Percentiles rank a stretch among this genome's conserved stretches.
phyloP scores from a whole-genome alignment of 2,113 vertebrate species.

The Hippocampus barbouri region DNA sequence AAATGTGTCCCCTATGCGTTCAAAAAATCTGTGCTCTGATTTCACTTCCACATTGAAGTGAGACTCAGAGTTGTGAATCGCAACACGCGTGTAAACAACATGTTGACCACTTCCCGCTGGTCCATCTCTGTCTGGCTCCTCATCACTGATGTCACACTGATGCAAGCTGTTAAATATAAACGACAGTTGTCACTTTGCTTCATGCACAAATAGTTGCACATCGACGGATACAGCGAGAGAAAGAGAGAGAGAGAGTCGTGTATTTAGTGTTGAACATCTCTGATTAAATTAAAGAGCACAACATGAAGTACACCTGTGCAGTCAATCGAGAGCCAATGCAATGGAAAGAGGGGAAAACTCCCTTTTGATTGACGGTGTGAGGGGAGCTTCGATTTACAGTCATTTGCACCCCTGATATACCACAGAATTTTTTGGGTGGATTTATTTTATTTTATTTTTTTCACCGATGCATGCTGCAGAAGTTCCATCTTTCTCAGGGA shows the following conservation, averaged over 20 bases:
- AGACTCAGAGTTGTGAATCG: not conserved
- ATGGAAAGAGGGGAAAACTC: not conserved
- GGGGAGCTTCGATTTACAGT: not conserved
- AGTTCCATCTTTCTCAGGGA: too few relatives aligned
- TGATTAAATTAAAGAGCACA: not conserved
- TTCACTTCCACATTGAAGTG: slow-evolving; percentile 2
- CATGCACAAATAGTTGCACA: not conserved
- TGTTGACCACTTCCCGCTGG: not conserved
- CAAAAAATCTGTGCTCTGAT: slow-evolving; percentile 2
- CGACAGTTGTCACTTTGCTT: slow-evolving; percentile 6
- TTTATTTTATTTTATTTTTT: too few relatives aligned
- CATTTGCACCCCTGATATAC: too few relatives aligned
- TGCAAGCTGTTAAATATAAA: slow-evolving; percentile 8
- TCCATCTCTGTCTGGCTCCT: not conserved
- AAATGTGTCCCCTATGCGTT: not conserved
- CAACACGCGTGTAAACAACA: not conserved
- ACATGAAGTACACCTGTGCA: not conserved
- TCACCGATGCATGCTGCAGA: too few relatives aligned
- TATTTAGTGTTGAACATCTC: slow-evolving; percentile 6
- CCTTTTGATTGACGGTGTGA: not conserved
- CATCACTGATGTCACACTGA: not conserved
- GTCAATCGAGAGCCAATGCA: not conserved
- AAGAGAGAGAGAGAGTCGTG: not conserved
- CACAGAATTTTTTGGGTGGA: too few relatives aligned
- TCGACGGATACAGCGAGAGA: not conserved